phyloP scores from a whole-genome alignment of 2,113 vertebrate species.

The Boleophthalmus pectinirostris region DNA sequence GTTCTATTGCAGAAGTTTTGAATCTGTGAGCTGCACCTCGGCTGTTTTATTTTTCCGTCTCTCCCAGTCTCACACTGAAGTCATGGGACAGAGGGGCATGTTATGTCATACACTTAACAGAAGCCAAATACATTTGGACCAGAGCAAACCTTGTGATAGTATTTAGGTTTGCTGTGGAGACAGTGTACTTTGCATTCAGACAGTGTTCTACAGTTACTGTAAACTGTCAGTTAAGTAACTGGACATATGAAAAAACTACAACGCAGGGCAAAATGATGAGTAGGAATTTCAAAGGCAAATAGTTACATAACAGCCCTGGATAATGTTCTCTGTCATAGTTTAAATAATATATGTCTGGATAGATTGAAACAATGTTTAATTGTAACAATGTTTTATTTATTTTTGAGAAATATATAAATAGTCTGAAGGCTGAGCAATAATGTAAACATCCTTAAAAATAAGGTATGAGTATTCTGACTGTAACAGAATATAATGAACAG shows the following conservation, averaged over 20 bases:
- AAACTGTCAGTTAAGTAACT: constrained; percentile 1
- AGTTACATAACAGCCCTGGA: constrained; percentile 17
- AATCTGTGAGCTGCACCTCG: constrained; percentile 1
- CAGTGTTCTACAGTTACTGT: not conserved
- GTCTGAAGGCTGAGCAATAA: constrained; percentile 13
- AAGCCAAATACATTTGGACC: constrained; percentile 41
- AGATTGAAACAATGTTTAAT: not conserved
- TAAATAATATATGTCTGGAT: constrained; percentile 3
- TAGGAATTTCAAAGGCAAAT: constrained; percentile 32
- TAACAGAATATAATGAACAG: not conserved
- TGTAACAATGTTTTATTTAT: constrained; percentile 2
- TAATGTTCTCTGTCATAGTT: not conserved
- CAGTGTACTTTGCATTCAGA: not conserved
- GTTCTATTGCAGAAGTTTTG: not conserved
- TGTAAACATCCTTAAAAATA: not conserved
- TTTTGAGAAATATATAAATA: not conserved
- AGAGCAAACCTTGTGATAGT: constrained; percentile 1
- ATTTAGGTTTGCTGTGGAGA: not conserved
- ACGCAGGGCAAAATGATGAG: constrained; percentile 36
- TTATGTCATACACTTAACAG: constrained; percentile 57
- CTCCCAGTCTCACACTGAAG: constrained; percentile 36
- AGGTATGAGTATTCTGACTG: not conserved
- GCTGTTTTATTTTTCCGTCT: not conserved
- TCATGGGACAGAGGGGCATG: constrained; percentile 59
- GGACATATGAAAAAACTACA: constrained; percentile 20